Base-by-base conservation (phyloP, 2,888 invertebrate genomes). In the Andrena flavipes region DNA sequence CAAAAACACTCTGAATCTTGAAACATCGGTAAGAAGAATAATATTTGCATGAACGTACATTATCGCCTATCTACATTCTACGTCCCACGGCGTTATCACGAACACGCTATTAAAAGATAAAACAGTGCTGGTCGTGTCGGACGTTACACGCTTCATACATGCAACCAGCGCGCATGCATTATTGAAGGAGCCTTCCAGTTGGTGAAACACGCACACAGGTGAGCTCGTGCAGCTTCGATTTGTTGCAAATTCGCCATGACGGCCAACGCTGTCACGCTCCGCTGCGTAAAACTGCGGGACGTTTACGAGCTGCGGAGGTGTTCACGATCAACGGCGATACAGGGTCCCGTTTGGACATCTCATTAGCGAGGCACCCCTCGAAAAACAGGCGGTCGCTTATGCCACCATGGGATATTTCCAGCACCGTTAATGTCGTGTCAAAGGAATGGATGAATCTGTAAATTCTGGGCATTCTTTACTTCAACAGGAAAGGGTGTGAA, bases 351-450 rank as follows among this genome's bases (percentile, higher is more conserved):
- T 88, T 79, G 78, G 62, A 62, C 48, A 42, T 88, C 82, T 88
- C 87, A 88, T 87, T 87, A 88, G 84, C 79, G 78, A 33, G 64
- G 16, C 63, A 75, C 65, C 76, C 79, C 77, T 81, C 74, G 76
- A 63, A 60, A 82, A 82, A 82, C 72, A 81, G 63, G 35, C 69
- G 72, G n/a, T 2, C 33, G 72, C 54, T 42, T 51, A 60, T 73
- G 54, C 56, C 69, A 16, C 23, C 13, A 23, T 59, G 16, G 49
- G 56, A 56, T 65, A 69, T 64, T 68, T 42, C 69, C 5, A 2
- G 8, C n/a, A 29, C 6, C 33, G 35, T 72, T 51, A 82, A 69
- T 16, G 33, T 67, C 74, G 16, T 59, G 69, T 76, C 49, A 63
- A 68, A 26, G 68, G 54, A 26, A 42, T 48, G n/a, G 60, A 69